Evolutionary conservation across 2,113 vertebrate genomes (phyloP).

Genomic region (Orycteropus afer): DNA sequence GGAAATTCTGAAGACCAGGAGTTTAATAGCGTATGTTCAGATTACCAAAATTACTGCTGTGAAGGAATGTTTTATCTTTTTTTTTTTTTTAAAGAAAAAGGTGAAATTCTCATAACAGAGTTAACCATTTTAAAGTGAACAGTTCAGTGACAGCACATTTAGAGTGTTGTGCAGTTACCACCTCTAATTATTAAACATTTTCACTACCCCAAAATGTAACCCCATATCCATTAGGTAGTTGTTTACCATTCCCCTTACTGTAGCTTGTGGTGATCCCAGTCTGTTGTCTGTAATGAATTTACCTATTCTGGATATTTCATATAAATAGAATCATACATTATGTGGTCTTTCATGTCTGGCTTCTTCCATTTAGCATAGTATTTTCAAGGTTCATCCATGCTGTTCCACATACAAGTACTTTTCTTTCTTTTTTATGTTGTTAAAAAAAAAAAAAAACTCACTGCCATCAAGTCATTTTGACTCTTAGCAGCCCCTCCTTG

Average conservation of each 20-base stretch:
- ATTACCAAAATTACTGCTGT: background rate
- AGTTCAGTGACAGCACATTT: background rate
- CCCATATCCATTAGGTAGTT: background rate
- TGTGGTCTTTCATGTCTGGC: background rate
- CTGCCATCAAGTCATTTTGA: too few relatives aligned
- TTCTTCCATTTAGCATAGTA: background rate
- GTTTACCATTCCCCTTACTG: background rate
- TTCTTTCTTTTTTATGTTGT: background rate
- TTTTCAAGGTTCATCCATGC: background rate
- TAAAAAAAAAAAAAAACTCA: too few relatives aligned
- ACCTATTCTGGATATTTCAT: background rate
- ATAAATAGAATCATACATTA: background rate
- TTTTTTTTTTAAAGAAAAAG: background rate
- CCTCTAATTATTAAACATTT: background rate
- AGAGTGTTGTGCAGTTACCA: background rate
- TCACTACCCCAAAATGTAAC: background rate
- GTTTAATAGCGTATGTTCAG: background rate
- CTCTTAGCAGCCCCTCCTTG: too few relatives aligned
- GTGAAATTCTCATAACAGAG: background rate
- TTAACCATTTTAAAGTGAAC: background rate
- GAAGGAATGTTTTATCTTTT: background rate
- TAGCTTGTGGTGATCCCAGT: background rate
- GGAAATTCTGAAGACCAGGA: constrained; percentile 1
- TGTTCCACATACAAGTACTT: background rate
- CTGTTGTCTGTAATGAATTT: background rate